phyloP scores from a whole-genome alignment of 2,888 invertebrate genomes.

The Eristalis arbustorum region DNA sequence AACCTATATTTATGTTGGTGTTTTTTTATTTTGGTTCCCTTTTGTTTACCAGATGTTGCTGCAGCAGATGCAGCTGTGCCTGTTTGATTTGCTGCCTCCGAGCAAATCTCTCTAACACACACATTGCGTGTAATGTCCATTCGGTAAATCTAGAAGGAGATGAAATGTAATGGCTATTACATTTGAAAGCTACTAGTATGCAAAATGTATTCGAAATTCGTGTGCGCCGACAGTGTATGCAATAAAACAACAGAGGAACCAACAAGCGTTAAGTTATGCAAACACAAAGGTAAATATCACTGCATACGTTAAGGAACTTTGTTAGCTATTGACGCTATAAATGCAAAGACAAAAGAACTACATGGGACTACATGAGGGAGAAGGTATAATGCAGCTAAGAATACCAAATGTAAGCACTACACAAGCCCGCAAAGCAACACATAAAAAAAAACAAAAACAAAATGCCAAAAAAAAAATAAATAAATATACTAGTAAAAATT shows the following conservation, averaged over 20 bases:
- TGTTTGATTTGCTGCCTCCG: conserved; percentile 71
- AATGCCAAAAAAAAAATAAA: neutral
- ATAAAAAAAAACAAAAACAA: neutral
- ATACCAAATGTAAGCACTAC: neutral
- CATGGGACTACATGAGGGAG: no score
- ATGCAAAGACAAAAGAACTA: no score
- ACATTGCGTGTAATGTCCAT: conserved; percentile 92
- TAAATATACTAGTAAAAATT: neutral
- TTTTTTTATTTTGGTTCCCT: neutral
- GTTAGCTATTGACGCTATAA: no score
- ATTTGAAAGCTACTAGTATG: neutral
- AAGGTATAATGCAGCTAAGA: neutral
- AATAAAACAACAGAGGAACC: neutral
- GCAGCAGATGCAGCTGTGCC: conserved; percentile 2
- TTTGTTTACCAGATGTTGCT: conserved; percentile 33
- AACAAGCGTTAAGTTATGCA: neutral
- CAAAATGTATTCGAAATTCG: neutral
- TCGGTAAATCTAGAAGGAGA: conserved; percentile 82
- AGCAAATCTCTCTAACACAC: conserved; percentile 82
- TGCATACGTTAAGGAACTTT: no score
- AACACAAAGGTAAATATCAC: neutral
- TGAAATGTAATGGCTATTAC: conserved; percentile 30
- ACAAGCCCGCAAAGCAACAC: no score
- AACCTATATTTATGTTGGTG: no score
- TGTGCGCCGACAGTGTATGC: neutral